phyloP scores from a whole-genome alignment of 2,113 vertebrate species.

The Boleophthalmus pectinirostris region DNA sequence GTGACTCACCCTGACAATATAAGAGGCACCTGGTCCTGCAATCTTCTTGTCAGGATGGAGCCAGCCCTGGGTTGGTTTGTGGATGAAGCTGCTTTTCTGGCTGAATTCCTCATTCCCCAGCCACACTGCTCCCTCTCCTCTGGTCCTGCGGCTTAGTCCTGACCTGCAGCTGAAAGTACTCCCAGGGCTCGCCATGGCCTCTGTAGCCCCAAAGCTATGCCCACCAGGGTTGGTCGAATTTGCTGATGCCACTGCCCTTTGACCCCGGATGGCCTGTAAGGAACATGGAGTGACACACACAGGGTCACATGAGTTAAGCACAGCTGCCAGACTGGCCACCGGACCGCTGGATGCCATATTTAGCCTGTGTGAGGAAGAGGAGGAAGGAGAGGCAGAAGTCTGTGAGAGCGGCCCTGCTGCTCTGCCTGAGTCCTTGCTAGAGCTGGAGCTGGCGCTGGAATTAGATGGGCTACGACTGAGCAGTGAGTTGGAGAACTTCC shows the following conservation, averaged over 20 bases:
- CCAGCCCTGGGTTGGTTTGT: conserved; percentile 96
- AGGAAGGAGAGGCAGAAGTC: conserved; percentile 37
- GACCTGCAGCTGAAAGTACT: conserved; percentile 60
- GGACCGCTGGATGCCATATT: conserved; percentile 58
- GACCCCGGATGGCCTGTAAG: conserved; percentile 80
- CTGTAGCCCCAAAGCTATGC: conserved; percentile 57
- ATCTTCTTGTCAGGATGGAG: conserved; percentile 91
- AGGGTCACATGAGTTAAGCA: conserved; percentile 88
- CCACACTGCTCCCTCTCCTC: conserved; percentile 75
- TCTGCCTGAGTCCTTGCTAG: conserved; percentile 80
- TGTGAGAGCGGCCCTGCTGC: conserved; percentile 47
- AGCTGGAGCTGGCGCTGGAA: conserved; percentile 78
- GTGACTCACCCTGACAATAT: conserved; percentile 92
- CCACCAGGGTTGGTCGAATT: conserved; percentile 49
- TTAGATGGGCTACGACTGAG: conserved; percentile 87
- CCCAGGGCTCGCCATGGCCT: conserved; percentile 61
- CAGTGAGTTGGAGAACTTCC: conserved; percentile 90
- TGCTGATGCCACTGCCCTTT: conserved; percentile 57
- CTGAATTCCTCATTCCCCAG: conserved; percentile 83
- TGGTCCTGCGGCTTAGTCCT: conserved; percentile 77
- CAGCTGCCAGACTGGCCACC: conserved; percentile 82
- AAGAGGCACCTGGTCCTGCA: conserved; percentile 87
- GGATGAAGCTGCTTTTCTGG: conserved; percentile 91
- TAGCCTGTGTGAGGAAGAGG: conserved; percentile 53
- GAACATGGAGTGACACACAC: conserved; percentile 87